Evolutionary conservation across 2,888 invertebrate species (phyloP).

Genomic region (Tetranychus piercei): DNA sequence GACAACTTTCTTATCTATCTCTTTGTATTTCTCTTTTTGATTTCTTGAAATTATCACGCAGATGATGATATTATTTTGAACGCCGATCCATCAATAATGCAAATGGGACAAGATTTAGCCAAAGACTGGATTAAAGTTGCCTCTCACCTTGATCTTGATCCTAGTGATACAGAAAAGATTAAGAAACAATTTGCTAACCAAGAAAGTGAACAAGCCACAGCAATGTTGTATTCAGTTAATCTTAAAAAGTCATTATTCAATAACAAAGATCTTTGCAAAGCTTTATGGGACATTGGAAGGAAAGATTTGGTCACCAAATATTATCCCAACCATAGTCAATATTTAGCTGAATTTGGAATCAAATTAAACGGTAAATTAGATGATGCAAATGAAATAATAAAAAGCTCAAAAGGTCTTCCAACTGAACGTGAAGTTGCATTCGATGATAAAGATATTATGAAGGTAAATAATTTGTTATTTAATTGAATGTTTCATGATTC

Average conservation of each 20-base stretch:
- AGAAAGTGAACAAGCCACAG: background rate
- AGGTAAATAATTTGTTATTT: constrained; percentile 36
- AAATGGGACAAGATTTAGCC: constrained; percentile 6
- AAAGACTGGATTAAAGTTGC: constrained; percentile 10
- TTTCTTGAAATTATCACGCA: too few species aligned
- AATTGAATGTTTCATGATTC: background rate
- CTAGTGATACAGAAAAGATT: background rate
- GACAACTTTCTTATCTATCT: background rate
- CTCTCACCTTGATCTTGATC: background rate
- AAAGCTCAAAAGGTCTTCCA: constrained; percentile 17
- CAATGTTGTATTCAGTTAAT: background rate
- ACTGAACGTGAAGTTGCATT: constrained; percentile 35
- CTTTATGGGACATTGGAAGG: background rate
- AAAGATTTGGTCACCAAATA: constrained; percentile 7
- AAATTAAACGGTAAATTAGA: constrained; percentile 1
- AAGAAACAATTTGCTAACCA: constrained; percentile 4
- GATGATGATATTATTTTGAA: background rate
- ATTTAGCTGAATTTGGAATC: background rate
- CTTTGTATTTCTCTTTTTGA: background rate
- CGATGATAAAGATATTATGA: constrained; percentile 49
- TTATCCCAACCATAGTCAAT: background rate
- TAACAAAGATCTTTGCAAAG: background rate
- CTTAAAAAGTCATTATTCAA: background rate
- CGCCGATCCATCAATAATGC: constrained; percentile 5
- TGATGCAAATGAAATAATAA: background rate